Base-by-base conservation (phyloP, 2,888 invertebrate species). In the Choreutis nemorana region DNA sequence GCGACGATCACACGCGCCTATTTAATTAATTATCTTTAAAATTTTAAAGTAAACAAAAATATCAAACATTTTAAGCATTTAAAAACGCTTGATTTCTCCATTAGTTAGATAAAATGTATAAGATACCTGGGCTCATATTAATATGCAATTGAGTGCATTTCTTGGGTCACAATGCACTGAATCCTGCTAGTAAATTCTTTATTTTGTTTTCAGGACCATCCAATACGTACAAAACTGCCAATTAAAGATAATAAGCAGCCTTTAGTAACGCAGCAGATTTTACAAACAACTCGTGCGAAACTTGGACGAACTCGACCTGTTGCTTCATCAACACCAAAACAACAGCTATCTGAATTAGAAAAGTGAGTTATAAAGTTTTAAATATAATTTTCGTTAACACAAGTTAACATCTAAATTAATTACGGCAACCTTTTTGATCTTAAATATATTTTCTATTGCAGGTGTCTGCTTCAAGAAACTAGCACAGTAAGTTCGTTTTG, bases 291-390 rank as follows among this genome's bases (percentile, higher is more conserved):
- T 33, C 70, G 75, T 29, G 77, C 78, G 30, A 75, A 71, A 51
- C 67, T 82, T 34, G 77, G 71, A 36, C 67, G 75, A 35, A 58
- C 65, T 24, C 63, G 61, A 12, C 72, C 77, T 5, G 59, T 77
- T 23, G 77, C 81, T 29, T 56, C 81, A n/a, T 73, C 79, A 7
- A 78, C 79, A 1, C 73, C 75, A 1, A 75, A 72, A 35, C 72
- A 73, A 40, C 71, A 70, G 37, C 53, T 77, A 2, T 48, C 50
- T 1, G 77, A 75, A 20, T 45, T 77, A 35, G 77, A 73, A 39
- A 75, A 75, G 77, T 75, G 46, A 48, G 56, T 37, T 11, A 23
- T n/a, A n/a, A n/a, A n/a, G n/a, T n/a, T n/a, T n/a, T n/a, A n/a
- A n/a, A n/a, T n/a, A n/a, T n/a, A n/a, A n/a, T n/a, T n/a, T n/a